Base-by-base conservation (phyloP, 2,888 invertebrate species). In the Thymelicus lineola region DNA sequence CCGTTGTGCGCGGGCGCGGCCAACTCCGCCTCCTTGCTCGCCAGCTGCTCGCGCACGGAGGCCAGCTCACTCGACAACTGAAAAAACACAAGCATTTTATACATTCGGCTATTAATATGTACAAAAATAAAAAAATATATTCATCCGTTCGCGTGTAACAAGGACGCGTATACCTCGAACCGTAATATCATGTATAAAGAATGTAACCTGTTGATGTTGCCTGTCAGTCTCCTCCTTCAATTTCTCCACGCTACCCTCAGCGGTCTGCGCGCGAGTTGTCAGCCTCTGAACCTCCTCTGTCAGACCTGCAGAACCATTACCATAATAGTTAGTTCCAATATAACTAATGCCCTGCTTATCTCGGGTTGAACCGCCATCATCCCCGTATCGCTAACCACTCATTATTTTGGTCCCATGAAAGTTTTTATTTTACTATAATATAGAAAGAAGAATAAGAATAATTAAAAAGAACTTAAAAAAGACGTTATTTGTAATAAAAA, bases 281-380 rank as follows among this genome's bases (percentile, higher is more conserved):
- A 94, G 74, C 72, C 89, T 88, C 72, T 92, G 90, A n/a, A 94
- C 81, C 80, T 95, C 95, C 46, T 95, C 94, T 10, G 81, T 79
- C 71, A 92, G 84, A n/a, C 81, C 89, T 91, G 75, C 64, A 71
- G 75, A 73, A 53, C 1, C 1, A 45, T 46, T 50, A 3, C 50
- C 17, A 50, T 28, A 28, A 28, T 28, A 28, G 28, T 20, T 20
- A 20, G 20, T 20, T 20, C 20, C 20, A 20, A 20, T 20, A 20
- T 20, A 20, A 20, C 20, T 20, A 20, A 20, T 20, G 20, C 20
- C 20, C 1, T 20, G 20, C 20, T 20, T 20, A 20, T 20, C 20
- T 20, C 20, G 20, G 20, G 20, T 20, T 20, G 20, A 20, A 20
- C 20, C 20, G 20, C 20, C 20, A 20, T 20, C 3, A 3, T 20